Evolutionary conservation across 2,888 invertebrate genomes (phyloP), one percentile per base, ranked within the genome.

Genomic region (Mythimna vitellina): DNA sequence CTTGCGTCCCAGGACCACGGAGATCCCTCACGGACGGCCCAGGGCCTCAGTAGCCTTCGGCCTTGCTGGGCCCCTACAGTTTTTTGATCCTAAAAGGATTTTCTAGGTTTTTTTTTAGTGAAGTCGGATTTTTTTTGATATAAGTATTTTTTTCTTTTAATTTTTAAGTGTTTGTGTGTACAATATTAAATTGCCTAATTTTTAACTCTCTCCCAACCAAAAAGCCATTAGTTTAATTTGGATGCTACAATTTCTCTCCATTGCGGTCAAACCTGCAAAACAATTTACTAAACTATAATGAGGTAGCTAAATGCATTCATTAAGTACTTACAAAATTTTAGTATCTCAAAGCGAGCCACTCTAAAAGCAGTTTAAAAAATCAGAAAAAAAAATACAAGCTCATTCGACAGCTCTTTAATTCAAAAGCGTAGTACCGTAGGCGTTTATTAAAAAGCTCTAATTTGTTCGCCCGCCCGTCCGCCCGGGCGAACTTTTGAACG

Each of bases 401-500:
- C 7, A 54, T 60, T 80, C 51, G 42, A 64, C 61, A 65, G 64
- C 69, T 70, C 73, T 81, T 81, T 73, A 73, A 82, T 79, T 71
- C 67, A 46, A 68, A 68, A 72, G 22, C 65, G 54, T 69, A 71
- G 64, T 49, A 66, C 64, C 63, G 68, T 77, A 83, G 84, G 85
- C 81, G 86, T 88, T 87, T 88, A 91, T 91, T 89, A 91, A 91
- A 90, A 89, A 86, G 86, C 86, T 82, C 82, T 91, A 89, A 90
- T 89, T 91, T 86, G 80, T 82, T 83, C 79, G 68, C 49, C n/a
- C 49, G 8, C 8, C n/a, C 49, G 63, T 70, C 82, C 80, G 79
- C 76, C 76, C 85, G 78, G 90, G 85, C 87, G 85, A 93, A 93
- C 89, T 93, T 93, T 93, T 91, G 89, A 92, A 91, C 89, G 90